A percentile compares a stretch with the other conserved stretches of the same genome.
phyloP scores from a whole-genome alignment of 2,113 vertebrate species.

The Semicossyphus pulcher region DNA sequence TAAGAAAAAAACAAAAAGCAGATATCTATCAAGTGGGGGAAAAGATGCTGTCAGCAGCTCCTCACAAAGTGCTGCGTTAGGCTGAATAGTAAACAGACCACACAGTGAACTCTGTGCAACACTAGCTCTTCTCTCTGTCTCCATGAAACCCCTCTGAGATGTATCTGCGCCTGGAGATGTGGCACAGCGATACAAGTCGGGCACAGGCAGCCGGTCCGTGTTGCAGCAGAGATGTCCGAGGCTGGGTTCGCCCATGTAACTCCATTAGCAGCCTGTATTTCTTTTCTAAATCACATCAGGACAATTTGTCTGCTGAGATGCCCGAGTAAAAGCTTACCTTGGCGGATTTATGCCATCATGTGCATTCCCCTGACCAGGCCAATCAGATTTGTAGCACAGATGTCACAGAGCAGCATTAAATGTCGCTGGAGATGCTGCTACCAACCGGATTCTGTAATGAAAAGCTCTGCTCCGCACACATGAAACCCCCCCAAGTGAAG shows the following conservation, averaged over 20 bases:
- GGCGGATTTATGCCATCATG: conserved; percentile 63
- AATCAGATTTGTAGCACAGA: conserved; percentile 64
- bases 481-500: conserved; percentile 27
- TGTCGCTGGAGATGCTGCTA: conserved; percentile 28
- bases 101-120: conserved; percentile 22
- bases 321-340: conserved; percentile 77
- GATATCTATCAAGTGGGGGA: conserved; percentile 37
- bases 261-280: conserved; percentile 71
- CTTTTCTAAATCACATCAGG: conserved; percentile 84
- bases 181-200: conserved; percentile 24
- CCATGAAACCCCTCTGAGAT: conserved; percentile 7
- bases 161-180: conserved; percentile 46
- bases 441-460: conserved; percentile 41
- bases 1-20: conserved; percentile 3
- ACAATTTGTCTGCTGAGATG: conserved; percentile 72
- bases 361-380: conserved; percentile 67
- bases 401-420: conserved; percentile 47
- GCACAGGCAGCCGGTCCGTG: conserved; percentile 56
- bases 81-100: conserved; percentile 35
- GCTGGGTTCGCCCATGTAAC: conserved; percentile 61
- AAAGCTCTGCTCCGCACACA: conserved; percentile 23
- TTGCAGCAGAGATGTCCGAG: conserved; percentile 59
- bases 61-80: conserved; percentile 40
- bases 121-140: conserved; percentile 25
- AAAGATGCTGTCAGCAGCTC: conserved; percentile 55